phyloP scores from a whole-genome alignment of 1,140 invertebrate genomes.

The Meteorus sp. region DNA sequence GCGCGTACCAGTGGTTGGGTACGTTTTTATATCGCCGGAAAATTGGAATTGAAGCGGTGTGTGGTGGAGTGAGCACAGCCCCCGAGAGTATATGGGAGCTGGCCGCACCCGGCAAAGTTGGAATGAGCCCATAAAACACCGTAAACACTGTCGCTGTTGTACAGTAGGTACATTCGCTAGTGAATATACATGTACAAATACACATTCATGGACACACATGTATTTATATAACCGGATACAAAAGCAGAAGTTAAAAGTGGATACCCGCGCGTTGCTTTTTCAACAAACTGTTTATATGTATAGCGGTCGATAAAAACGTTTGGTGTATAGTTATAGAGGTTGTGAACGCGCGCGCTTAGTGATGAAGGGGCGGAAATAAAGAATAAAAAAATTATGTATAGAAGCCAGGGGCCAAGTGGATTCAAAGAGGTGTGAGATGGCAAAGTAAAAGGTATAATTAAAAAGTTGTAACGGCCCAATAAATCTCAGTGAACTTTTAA shows the following conservation, averaged over 20 bases:
- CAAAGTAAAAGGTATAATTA: slow-evolving; percentile 17
- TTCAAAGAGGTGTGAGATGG: slow-evolving; percentile 12
- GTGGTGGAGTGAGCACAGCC: slow-evolving; percentile 19
- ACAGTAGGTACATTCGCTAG: not conserved
- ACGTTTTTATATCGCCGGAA: slow-evolving; percentile 44
- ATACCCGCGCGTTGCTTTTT: slow-evolving; percentile 6
- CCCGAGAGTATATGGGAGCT: no score
- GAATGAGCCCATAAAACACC: slow-evolving; percentile 38
- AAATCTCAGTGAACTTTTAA: slow-evolving; percentile 17
- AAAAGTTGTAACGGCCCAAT: slow-evolving; percentile 24
- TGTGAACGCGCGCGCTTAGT: not conserved
- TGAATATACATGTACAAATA: not conserved
- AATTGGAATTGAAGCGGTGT: slow-evolving; percentile 48
- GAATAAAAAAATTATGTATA: no score
- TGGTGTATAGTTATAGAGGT: no score
- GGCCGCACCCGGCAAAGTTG: slow-evolving; percentile 34
- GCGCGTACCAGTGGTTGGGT: slow-evolving; percentile 16
- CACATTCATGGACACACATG: not conserved
- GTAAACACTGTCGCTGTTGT: slow-evolving; percentile 26
- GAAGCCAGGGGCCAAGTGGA: no score
- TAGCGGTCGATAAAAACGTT: slow-evolving; percentile 15
- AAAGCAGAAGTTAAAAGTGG: slow-evolving; percentile 20
- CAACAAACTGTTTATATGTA: not conserved
- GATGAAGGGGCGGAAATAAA: not conserved
- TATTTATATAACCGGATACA: slow-evolving; percentile 5